Conservation (phyloP, 2,113 vertebrate genomes). For the Aptenodytes patagonicus region DNA sequence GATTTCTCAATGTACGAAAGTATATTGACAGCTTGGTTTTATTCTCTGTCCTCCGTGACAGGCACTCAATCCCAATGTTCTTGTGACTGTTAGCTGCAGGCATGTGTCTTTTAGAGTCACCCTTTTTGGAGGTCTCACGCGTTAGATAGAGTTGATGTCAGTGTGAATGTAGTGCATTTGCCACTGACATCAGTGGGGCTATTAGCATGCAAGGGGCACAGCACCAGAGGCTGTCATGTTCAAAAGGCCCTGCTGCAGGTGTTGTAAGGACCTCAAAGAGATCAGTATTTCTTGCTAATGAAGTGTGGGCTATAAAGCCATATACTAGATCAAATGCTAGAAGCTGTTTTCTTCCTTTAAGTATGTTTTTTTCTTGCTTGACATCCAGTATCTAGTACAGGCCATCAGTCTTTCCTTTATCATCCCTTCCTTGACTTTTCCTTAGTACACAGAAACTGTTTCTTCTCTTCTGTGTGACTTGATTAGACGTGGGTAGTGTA, state of each 20-base stretch:
- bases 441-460: neutral
- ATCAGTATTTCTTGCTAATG: neutral
- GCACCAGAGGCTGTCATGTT: neutral
- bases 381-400: neutral
- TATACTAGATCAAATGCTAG: neutral
- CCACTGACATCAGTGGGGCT: accelerated
- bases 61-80: neutral
- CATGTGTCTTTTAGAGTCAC: neutral
- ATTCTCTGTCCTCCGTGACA: neutral
- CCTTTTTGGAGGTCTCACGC: neutral
- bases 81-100: neutral
- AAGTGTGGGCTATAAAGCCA: neutral
- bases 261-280: neutral
- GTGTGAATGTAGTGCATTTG: neutral
- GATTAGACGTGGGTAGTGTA: neutral
- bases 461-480: neutral
- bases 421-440: neutral
- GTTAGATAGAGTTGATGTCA: neutral
- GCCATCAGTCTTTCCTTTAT: neutral
- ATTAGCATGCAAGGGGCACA: neutral
- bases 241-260: neutral
- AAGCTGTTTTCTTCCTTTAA: neutral
- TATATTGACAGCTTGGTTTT: neutral
- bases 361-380: neutral
- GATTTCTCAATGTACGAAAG: neutral